Base-by-base conservation (phyloP, 92 coral and sea anemone species). In the Zoanthus gigantus region DNA sequence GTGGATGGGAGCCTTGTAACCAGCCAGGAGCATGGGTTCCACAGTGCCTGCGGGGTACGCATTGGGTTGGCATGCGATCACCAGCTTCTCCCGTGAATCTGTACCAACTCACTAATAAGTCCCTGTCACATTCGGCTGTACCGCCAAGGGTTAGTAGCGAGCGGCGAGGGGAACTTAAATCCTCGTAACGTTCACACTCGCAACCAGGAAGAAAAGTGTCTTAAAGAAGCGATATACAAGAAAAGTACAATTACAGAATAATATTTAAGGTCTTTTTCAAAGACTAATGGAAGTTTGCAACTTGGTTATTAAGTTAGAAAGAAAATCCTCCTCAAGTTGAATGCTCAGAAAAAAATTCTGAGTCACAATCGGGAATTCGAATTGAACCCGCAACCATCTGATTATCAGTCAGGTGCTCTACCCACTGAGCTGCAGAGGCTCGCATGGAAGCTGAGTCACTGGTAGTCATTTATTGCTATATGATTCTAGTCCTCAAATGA, bases 11-110 rank as follows among this genome's bases (percentile, higher is more conserved):
- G 48, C 90, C 94, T 30, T 37, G 63, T 85, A 91, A 77, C 94
- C 94, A 91, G 50, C 94, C 94, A 28, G 94, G 91, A 6, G 92
- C 86, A 71, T 48, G 94, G 68, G 94, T 91, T 83, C 93, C 93
- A 66, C 93, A 91, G 53, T 77, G 93, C 63, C 81, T 72, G 45
- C 65, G 60, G 0, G 68, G 28, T 7, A 88, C 89, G 56, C 94
- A 91, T 18, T 74, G 47, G 16, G 76, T 88, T 23, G 94, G 89
- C 83, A 91, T 84, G 68, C 87, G 84, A 14, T 78, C 60, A 58
- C 94, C 94, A 37, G 94, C 91, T 16, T 71, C 71, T 11, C 90
- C 94, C 9, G 85, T 84, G 50, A 91, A 88, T 17, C 94, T 82
- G 56, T 91, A 91, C 94, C 94, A 91, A 1, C 58, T 82, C 42